Base-by-base conservation (phyloP, 1,140 invertebrate genomes). In the Polypedilum pembai region DNA sequence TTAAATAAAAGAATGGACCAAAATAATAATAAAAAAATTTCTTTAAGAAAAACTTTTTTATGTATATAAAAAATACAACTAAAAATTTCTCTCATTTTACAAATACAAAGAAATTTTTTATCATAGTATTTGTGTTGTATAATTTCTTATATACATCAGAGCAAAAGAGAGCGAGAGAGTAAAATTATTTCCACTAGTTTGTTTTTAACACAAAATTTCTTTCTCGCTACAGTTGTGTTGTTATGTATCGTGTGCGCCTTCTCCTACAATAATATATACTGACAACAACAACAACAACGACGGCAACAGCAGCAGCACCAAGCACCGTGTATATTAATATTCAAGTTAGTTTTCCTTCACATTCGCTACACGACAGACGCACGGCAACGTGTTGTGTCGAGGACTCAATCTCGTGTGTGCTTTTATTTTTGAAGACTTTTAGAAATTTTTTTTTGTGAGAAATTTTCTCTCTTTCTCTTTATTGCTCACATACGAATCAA, bases 341-440 rank as follows among this genome's bases (percentile, higher is more conserved):
- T 15, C 65, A n/a, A n/a, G 15, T 69, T 69, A 69, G 65, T 69
- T 69, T 69, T 69, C 65, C 65, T 69, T 69, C 65, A 69, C 65
- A 69, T 20, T 69, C n/a, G 65, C 65, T 20, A 69, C 65, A 69
- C 65, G 65, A 69, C 20, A 69, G 65, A 69, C 65, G 65, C 65
- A 21, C 65, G 65, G 65, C 20, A 21, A 18, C 65, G 65, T 69
- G 17, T 69, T n/a, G n/a, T 56, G 45, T 12, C 45, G 45, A 56
- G 45, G 45, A 56, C 15, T 56, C n/a, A 56, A 56, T 56, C 45
- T 56, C 45, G 45, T 56, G 45, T 56, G 45, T 56, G 45, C 12
- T 56, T 4, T 56, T 56, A 12, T 56, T 56, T 56, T 33, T 33
- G 24, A 33, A 33, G 24, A 33, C 24, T 33, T 33, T 33, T 33